Base-by-base conservation (phyloP, 1,140 invertebrate genomes). In the Calliphora vicina region DNA sequence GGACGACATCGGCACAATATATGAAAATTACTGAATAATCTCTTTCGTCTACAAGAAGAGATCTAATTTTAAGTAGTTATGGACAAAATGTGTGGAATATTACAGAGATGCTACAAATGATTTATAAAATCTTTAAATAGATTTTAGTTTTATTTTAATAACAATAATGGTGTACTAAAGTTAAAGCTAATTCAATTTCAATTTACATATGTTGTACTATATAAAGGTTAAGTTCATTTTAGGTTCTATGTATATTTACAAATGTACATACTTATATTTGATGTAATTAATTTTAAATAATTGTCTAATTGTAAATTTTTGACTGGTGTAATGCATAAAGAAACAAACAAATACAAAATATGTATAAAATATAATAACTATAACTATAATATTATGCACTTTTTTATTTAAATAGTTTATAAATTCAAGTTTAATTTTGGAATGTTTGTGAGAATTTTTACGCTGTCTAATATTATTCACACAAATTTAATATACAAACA, bases 1-100 rank as follows among this genome's bases (percentile, higher is more conserved):
- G 89, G 89, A 17, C 84, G 89, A 35, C 88, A 88, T 82, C 88
- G 89, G 80, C 85, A 88, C 8, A 90, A 84, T n/a, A 83, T 84
- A 82, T 84, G 84, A 84, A 84, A 83, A 83, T 84, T 84, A 83
- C 84, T 84, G 45, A 84, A 84, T 82, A 74, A 76, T 84, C 84
- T 84, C 82, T 84, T 84, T 80, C 83, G 81, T 50, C 29, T 74
- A 50, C 73, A 82, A 72, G 82, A 84, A 82, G 84, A 84, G 82
- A 84, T 45, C 57, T 73, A 45, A 57, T 72, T 61, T 73, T 43
- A 82, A 78, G 74, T 78, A 45, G 15, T 43, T 76, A 67, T 9
- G 2, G 17, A 6, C 45, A 50, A 50, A n/a, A 12, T 13, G 43
- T 45, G 10, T 45, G 29, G 29, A 29, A 35, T 23, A 67, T 12